Conservation (phyloP, 2,113 vertebrate species). For the rat (Rattus norvegicus) region GRCr8 NC_086019.1:171103501-171104000, state of each 20-base stretch:
- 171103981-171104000: background rate
- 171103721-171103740: background rate
- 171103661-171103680: background rate
- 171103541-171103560: background rate
- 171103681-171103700: background rate
- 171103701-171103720: background rate
- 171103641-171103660: background rate
- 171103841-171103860: background rate
- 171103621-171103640: background rate
- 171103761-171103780: background rate
- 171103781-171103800: background rate
- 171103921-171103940: background rate
- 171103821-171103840: background rate
- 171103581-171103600: background rate
- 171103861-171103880: background rate
- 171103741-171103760: conserved; percentile 22
- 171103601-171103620: background rate
- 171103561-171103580: background rate
- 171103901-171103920: background rate
- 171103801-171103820: background rate
- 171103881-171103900: background rate
- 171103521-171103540: background rate
- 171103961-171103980: background rate
- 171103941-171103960: background rate
- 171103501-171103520: background rate